phyloP scores from a whole-genome alignment of 2,888 invertebrate species.

The Agriopis leucophaearia region DNA sequence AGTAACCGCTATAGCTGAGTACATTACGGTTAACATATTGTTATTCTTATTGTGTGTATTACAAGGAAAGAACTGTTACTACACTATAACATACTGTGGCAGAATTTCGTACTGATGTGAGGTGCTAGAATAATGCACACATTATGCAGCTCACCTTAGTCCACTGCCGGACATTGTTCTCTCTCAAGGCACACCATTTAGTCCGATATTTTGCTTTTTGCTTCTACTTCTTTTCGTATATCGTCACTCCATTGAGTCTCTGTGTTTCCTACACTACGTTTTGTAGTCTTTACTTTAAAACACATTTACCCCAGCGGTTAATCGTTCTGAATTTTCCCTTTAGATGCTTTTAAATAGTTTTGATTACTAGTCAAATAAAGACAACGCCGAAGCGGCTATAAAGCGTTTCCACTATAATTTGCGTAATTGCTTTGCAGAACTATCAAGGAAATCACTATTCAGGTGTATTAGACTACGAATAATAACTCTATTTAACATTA shows the following conservation, averaged over 20 bases:
- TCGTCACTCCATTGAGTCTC: too few species aligned
- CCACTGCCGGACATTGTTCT: too few species aligned
- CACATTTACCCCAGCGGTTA: too few species aligned
- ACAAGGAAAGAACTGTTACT: not conserved
- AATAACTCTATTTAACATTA: not conserved
- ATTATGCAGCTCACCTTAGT: too few species aligned
- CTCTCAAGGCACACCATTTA: too few species aligned
- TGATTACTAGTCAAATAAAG: conserved; percentile 1
- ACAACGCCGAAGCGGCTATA: not conserved
- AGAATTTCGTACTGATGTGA: too few species aligned
- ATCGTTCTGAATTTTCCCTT: not conserved
- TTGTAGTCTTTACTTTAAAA: too few species aligned
- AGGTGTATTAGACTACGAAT: conserved; percentile 8
- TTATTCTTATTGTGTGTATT: conserved; percentile 1
- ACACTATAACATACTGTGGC: not conserved
- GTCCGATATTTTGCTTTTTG: not conserved
- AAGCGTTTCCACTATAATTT: conserved; percentile 14
- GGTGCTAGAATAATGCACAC: too few species aligned
- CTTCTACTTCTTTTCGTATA: too few species aligned
- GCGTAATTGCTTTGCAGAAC: conserved; percentile 20
- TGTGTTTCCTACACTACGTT: not conserved
- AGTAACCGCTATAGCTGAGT: conserved; percentile 12
- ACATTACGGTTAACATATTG: conserved; percentile 4
- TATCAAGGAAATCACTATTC: conserved; percentile 8
- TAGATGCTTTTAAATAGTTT: not conserved